phyloP scores from a whole-genome alignment of 2,888 invertebrate species.

The Scaptomyza cyrtandrae region DNA sequence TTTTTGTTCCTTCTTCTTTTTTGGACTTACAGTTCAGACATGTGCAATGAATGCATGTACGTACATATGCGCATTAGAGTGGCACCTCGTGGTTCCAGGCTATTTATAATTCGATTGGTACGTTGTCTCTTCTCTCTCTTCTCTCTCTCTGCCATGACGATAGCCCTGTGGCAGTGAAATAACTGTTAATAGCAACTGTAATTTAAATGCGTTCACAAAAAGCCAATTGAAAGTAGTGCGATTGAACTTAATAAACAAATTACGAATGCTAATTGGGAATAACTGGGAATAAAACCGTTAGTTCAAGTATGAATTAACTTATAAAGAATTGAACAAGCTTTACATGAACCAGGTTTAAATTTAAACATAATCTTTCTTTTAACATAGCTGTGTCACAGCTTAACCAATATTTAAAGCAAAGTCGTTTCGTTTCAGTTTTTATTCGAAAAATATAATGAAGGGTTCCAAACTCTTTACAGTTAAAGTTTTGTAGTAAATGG shows the following conservation, averaged over 20 bases:
- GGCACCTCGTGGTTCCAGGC: conserved; percentile 51
- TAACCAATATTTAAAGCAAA: too few relatives aligned
- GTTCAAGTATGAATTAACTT: not conserved
- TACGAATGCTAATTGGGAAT: not conserved
- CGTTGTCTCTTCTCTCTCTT: not conserved
- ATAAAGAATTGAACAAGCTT: too few relatives aligned
- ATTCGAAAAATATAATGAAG: too few relatives aligned
- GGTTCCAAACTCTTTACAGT: too few relatives aligned
- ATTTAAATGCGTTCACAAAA: conserved; percentile 18
- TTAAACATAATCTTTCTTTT: too few relatives aligned
- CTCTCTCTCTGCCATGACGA: conserved; percentile 15
- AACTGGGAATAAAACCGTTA: not conserved
- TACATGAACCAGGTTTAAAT: too few relatives aligned
- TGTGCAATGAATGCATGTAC: conserved; percentile 39
- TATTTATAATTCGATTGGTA: conserved; percentile 48
- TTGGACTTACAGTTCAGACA: conserved; percentile 59
- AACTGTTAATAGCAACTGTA: conserved; percentile 73
- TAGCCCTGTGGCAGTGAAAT: conserved; percentile 34
- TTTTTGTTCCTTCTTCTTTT: not conserved
- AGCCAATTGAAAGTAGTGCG: conserved; percentile 9
- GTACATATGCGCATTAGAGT: conserved; percentile 60
- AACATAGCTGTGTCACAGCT: too few relatives aligned
- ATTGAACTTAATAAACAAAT: conserved; percentile 10
- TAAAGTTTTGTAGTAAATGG: too few relatives aligned
- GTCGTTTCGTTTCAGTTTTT: too few relatives aligned